These are phyloP conservation scores for Isurus oxyrinchus DNA, from an alignment of 2,113 vertebrate species.

Conservation along the genomic window DNA sequence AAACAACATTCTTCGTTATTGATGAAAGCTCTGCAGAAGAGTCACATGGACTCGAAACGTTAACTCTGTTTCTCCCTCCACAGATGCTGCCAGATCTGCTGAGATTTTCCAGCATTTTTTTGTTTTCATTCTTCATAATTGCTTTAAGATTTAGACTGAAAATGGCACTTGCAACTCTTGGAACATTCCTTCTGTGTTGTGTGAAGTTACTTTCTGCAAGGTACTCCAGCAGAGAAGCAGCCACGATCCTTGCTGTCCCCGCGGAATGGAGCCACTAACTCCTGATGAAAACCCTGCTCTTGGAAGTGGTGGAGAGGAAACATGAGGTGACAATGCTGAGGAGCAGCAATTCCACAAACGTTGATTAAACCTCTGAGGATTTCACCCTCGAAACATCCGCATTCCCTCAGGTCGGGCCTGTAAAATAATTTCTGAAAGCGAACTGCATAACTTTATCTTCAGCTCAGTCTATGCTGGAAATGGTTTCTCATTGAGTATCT, in stretches of 20 bases:
- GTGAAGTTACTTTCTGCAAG: not conserved
- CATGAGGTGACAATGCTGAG: slow-evolving; percentile 39
- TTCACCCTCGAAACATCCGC: slow-evolving; percentile 37
- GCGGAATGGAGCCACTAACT: slow-evolving; percentile 40
- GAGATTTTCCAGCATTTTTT: too few relatives aligned
- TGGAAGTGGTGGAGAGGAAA: slow-evolving; percentile 35
- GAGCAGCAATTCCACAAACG: not conserved
- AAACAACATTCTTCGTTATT: too few relatives aligned
- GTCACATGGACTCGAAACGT: too few relatives aligned
- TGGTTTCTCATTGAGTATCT: not conserved
- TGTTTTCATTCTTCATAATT: too few relatives aligned
- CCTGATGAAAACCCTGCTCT: slow-evolving; percentile 38
- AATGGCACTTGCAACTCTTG: not conserved
- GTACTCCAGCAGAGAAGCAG: not conserved
- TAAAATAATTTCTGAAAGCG: not conserved
- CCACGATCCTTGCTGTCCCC: slow-evolving; percentile 33
- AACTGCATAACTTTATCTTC: not conserved
- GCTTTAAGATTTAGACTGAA: not conserved
- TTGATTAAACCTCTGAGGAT: slow-evolving; percentile 28
- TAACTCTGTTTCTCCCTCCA: too few relatives aligned
- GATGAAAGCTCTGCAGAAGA: too few relatives aligned
- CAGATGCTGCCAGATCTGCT: too few relatives aligned
- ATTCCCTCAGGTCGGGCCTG: not conserved
- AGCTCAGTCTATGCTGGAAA: not conserved
- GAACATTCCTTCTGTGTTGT: not conserved